Evolutionary conservation across 2,797 vertebrate genomes (phyloP).

Genomic region (Tamandua tetradactyla): DNA sequence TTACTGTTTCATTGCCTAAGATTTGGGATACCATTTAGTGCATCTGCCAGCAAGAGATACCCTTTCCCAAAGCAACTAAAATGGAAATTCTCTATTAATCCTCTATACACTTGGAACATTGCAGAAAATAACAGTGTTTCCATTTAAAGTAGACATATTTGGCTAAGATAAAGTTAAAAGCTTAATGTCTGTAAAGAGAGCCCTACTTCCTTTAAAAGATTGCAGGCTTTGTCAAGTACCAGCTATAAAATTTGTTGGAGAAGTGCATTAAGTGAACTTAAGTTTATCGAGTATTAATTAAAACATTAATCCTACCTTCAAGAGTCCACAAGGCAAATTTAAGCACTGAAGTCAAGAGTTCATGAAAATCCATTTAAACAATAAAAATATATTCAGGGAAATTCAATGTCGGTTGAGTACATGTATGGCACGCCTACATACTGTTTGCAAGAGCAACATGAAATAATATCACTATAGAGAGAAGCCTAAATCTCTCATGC

Average conservation of each 20-base stretch:
- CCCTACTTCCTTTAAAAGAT: background rate
- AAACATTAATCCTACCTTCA: background rate
- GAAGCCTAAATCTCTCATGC: background rate
- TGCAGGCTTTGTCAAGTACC: background rate
- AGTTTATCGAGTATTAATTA: slow-evolving; percentile 44
- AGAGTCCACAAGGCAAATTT: background rate
- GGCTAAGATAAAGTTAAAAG: background rate
- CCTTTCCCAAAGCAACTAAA: background rate
- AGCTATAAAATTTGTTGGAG: background rate
- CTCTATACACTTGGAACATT: background rate
- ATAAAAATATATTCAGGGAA: background rate
- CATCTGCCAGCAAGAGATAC: background rate
- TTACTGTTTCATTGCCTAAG: background rate
- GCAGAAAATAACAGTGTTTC: background rate
- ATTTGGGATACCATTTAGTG: background rate
- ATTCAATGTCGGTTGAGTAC: background rate
- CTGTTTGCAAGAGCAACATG: background rate
- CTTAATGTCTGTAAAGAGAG: background rate
- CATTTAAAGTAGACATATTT: background rate
- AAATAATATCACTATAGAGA: background rate
- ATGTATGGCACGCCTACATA: background rate
- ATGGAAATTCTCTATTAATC: background rate
- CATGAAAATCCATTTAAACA: background rate
- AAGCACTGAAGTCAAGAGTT: background rate
- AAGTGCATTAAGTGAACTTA: background rate